A percentile compares a stretch with the other conserved stretches of the same genome.
These are phyloP conservation scores for Zaprionus bogoriensis DNA, from an alignment of 2,888 invertebrate species.

Conservation along the genomic window DNA sequence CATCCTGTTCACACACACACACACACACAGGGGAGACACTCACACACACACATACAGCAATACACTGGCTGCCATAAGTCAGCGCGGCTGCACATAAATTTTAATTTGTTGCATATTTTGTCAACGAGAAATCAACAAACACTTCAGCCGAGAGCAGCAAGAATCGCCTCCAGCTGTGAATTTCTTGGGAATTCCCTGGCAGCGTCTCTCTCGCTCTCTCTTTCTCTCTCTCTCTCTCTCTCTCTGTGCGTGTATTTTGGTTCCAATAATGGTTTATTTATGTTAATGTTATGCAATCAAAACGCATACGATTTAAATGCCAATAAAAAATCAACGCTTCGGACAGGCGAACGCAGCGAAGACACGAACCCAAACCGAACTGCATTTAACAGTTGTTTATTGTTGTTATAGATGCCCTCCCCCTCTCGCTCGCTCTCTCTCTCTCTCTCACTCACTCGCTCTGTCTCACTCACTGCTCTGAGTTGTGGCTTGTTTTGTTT, in stretches of 20 bases:
- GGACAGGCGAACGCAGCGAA: slow-evolving; percentile 21
- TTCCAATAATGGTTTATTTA: slow-evolving; percentile 79
- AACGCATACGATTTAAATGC: slow-evolving; percentile 79
- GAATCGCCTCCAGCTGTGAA: slow-evolving; percentile 79
- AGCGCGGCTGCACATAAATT: slow-evolving; percentile 68
- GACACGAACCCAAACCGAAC: slow-evolving; percentile 43
- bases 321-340: slow-evolving; percentile 77
- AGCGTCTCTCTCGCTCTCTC: slow-evolving; percentile 33
- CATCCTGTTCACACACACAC: slow-evolving; percentile 58
- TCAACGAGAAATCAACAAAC: slow-evolving; percentile 72
- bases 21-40: background rate
- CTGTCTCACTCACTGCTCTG: too few species aligned
- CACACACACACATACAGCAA: background rate
- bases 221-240: too few species aligned
- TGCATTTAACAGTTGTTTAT: slow-evolving; percentile 61
- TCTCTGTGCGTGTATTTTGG: too few species aligned
- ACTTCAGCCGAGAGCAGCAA: slow-evolving; percentile 27
- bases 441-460: too few species aligned
- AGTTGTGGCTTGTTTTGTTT: slow-evolving; percentile 49
- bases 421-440: too few species aligned
- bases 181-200: slow-evolving; percentile 82
- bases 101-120: slow-evolving; percentile 78
- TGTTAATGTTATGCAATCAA: slow-evolving; percentile 81
- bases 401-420: slow-evolving; percentile 24
- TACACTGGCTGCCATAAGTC: slow-evolving; percentile 55